Evolutionary conservation across 2,113 vertebrate genomes (phyloP), one percentile per base, ranked within the genome.

Genomic region (Bubo bubo): DNA sequence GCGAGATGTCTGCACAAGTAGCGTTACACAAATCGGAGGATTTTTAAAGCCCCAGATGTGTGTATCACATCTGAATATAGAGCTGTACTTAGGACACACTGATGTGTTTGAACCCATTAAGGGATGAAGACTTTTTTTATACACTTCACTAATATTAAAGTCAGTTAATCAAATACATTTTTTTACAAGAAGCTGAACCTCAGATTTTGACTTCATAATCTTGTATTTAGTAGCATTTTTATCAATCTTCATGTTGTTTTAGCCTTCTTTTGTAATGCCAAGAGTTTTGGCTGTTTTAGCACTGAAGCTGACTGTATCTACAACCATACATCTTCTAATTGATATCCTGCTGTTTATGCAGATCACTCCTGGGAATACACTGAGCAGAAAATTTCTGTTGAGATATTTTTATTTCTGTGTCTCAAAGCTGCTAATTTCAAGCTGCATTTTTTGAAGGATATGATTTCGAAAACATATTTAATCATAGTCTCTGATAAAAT

Each of bases 311-410:
- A 41, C 49, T 81, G 10, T 75, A 11, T 24, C 27, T 87, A 19
- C 4, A 62, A 0, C 27, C 7, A 4, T n/a, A 8, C 1, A 4
- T 66, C 63, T 43, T 53, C 9, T 63, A 30, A 59, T 17, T n/a
- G 32, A 39, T 84, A 32, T 3, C 56, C 39, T 89, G 18, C n/a
- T 55, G 50, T 55, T 89, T 52, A 24, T 74, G 49, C 62, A 43
- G 22, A 43, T 94, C 52, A 8, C 21, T 75, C 6, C 28, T 84
- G 58, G 39, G 28, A 89, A 62, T 84, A 45, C 26, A 55, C 30
- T 0, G 1, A 87, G 50, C 73, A 59, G 55, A 60, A 92, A 49
- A 83, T 66, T 68, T 83, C 59, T 66, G 20, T 7, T 80, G 55
- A 67, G 81, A 39, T 64, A 8, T 10, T 74, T 84, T 50, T 74